These are phyloP conservation scores for Formica aserva DNA, from an alignment of 2,888 invertebrate genomes.

Conservation along the genomic window DNA sequence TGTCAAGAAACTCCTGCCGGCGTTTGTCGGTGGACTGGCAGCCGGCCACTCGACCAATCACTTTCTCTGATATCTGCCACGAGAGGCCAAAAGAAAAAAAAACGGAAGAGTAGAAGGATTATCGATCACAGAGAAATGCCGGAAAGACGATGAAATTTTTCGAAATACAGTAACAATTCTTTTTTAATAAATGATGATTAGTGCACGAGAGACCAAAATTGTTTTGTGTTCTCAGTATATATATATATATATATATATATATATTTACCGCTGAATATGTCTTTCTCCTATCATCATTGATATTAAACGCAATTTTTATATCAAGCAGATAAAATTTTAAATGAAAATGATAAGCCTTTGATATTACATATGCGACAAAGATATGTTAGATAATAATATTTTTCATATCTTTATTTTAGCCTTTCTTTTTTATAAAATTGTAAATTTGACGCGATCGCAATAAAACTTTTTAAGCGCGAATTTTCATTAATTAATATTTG, in stretches of 20 bases:
- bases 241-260: neutral
- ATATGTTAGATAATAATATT: neutral
- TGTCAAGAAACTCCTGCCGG: constrained; percentile 66
- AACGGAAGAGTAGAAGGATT: constrained; percentile 10
- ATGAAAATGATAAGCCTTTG: neutral
- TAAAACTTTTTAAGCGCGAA: neutral
- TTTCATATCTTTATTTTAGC: neutral
- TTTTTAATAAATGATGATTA: neutral
- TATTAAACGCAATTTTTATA: neutral
- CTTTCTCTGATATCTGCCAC: constrained; percentile 64
- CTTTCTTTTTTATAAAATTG: neutral
- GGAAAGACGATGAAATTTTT: constrained; percentile 16
- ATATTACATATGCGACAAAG: neutral
- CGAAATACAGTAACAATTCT: neutral
- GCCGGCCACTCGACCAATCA: constrained; percentile 70
- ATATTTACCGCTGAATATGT: neutral
- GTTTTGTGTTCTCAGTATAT: neutral
- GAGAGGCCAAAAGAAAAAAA: constrained; percentile 40
- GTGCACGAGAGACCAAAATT: neutral
- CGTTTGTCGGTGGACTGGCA: constrained; percentile 55
- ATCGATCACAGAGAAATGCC: constrained; percentile 32
- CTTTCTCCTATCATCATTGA: neutral
- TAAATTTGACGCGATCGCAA: neutral
- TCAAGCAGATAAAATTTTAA: neutral
- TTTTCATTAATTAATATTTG: constrained; percentile 12